Evolutionary conservation across 2,113 vertebrate species (phyloP).

Genomic region (Etheostoma spectabile): DNA sequence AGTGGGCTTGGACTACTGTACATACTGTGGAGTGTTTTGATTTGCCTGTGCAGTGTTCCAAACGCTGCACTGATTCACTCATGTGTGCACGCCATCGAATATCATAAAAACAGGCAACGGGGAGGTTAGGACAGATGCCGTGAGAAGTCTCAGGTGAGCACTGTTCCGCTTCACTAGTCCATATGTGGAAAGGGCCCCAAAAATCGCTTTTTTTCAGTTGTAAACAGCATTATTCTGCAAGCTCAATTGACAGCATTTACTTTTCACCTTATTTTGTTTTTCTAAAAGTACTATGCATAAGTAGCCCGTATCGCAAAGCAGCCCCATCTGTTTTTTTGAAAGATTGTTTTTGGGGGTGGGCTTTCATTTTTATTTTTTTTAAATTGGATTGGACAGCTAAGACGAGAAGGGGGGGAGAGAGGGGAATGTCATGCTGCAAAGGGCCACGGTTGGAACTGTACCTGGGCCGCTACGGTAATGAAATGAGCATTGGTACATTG

Average conservation of each 20-base stretch:
- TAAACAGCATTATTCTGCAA: constrained; percentile 28
- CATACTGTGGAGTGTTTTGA: constrained; percentile 35
- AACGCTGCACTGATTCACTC: constrained; percentile 36
- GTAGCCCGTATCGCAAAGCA: not conserved
- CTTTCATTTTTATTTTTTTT: too few relatives aligned
- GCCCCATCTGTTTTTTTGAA: not conserved
- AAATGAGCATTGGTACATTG: too few relatives aligned
- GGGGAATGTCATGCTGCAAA: too few relatives aligned
- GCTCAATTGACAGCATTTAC: not conserved
- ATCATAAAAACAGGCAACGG: constrained; percentile 7
- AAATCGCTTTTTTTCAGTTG: constrained; percentile 13
- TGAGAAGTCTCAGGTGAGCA: constrained; percentile 68
- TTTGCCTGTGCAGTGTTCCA: constrained; percentile 39
- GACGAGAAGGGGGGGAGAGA: too few relatives aligned
- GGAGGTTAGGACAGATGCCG: constrained; percentile 65
- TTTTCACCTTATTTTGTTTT: not conserved
- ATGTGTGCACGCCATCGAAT: constrained; percentile 31
- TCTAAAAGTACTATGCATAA: not conserved
- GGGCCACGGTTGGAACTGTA: too few relatives aligned
- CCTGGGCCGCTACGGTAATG: too few relatives aligned
- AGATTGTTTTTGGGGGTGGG: too few relatives aligned
- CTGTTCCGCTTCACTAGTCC: constrained; percentile 61
- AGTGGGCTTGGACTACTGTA: constrained; percentile 1
- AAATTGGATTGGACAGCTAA: too few relatives aligned
- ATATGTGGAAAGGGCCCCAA: constrained; percentile 48